A percentile compares a stretch with the other conserved stretches of the same genome.
phyloP scores from a whole-genome alignment of 2,113 vertebrate genomes.

The Gavialis gangeticus region DNA sequence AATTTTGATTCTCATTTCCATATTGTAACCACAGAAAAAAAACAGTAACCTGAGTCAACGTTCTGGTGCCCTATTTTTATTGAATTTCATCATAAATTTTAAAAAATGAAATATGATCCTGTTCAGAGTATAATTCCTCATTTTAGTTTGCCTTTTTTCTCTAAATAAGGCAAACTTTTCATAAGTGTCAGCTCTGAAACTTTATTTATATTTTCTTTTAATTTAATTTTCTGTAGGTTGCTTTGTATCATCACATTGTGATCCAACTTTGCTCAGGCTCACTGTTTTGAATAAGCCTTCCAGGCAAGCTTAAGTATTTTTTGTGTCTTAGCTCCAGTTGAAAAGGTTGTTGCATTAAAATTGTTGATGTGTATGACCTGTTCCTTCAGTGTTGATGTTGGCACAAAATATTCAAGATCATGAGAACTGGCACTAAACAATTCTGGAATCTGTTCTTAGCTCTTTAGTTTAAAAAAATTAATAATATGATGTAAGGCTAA shows the following conservation, averaged over 20 bases:
- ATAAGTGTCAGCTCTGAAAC: slow-evolving; percentile 32
- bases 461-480: neutral
- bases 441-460: neutral
- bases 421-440: slow-evolving; percentile 22
- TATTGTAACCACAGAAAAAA: neutral
- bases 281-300: slow-evolving; percentile 54
- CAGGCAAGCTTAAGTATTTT: slow-evolving; percentile 70
- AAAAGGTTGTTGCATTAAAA: slow-evolving; percentile 73
- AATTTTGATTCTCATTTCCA: neutral
- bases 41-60: neutral
- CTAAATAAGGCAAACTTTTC: neutral
- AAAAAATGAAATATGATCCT: neutral
- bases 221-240: slow-evolving; percentile 56
- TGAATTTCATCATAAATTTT: slow-evolving; percentile 29
- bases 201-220: slow-evolving; percentile 58
- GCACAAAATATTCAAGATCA: slow-evolving; percentile 61
- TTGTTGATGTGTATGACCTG: slow-evolving; percentile 52
- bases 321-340: slow-evolving; percentile 69
- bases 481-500: neutral
- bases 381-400: slow-evolving; percentile 25
- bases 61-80: neutral
- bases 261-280: slow-evolving; percentile 66
- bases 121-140: slow-evolving; percentile 28
- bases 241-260: slow-evolving; percentile 59
- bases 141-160: slow-evolving; percentile 27